Conservation (phyloP, 2,797 vertebrate genomes). For the Xiphophorus birchmanni region DNA sequence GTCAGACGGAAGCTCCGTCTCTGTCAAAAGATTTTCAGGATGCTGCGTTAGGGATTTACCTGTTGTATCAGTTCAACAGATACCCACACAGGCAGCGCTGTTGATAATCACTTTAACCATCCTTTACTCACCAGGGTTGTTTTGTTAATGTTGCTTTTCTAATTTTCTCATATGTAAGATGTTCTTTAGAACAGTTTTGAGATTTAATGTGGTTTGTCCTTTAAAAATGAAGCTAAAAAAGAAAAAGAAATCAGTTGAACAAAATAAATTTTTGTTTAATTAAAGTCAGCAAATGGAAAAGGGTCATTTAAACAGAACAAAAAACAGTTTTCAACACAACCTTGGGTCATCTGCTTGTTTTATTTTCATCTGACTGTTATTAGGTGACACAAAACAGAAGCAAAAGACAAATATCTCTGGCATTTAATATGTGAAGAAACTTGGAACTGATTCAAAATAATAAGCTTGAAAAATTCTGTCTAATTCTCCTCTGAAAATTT, state of each 20-base stretch:
- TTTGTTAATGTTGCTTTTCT: neutral
- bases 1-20: conserved; percentile 32
- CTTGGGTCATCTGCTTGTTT: neutral
- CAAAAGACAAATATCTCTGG: neutral
- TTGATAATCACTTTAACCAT: neutral
- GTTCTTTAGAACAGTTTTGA: neutral
- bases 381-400: neutral
- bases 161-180: neutral
- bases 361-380: neutral
- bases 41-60: conserved; percentile 14
- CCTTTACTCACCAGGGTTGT: neutral
- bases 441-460: neutral
- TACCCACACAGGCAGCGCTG: neutral
- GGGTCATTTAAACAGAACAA: neutral
- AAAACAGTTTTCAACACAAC: neutral
- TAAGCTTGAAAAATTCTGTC: neutral
- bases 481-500: neutral
- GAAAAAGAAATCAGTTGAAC: neutral
- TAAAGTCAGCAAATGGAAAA: neutral
- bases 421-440: neutral
- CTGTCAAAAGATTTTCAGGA: conserved; percentile 25
- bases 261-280: neutral
- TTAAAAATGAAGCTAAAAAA: neutral
- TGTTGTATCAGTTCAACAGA: conserved; percentile 3
- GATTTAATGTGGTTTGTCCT: neutral